Percentiles rank a stretch among this genome's conserved stretches.
Conservation (phyloP, 2,797 vertebrate species). For the Aphelocoma californica region DNA sequence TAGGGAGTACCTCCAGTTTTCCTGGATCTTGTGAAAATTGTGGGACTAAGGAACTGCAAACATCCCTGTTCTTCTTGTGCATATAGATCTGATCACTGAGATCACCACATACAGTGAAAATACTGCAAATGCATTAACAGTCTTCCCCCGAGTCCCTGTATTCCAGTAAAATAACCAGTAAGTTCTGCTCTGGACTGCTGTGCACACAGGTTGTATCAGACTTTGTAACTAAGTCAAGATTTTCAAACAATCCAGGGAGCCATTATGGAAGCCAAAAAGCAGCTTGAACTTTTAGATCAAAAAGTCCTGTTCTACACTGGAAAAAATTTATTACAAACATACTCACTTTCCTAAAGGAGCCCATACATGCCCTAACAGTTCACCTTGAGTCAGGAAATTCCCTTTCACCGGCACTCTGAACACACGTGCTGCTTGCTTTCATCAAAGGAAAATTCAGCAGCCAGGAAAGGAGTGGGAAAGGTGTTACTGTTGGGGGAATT, state of each 20-base stretch:
- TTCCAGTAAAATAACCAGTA: not conserved
- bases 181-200: not conserved
- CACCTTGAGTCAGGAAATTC: slow-evolving; percentile 5
- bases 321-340: not conserved
- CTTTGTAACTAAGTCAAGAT: not conserved
- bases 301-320: not conserved
- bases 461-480: not conserved
- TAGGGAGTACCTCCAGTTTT: not conserved
- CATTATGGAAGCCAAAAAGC: not conserved
- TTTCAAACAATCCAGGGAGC: not conserved
- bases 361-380: not conserved
- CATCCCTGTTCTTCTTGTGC: not conserved
- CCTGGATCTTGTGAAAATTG: not conserved
- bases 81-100: not conserved
- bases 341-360: not conserved
- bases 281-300: not conserved
- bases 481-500: not conserved
- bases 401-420: not conserved
- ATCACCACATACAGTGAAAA: not conserved
- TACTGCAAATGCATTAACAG: not conserved
- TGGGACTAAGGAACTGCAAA: not conserved
- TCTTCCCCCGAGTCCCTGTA: not conserved
- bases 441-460: not conserved
- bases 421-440: not conserved
- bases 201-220: not conserved